Evolutionary conservation across 2,113 vertebrate species (phyloP), one percentile per base, ranked within the genome.

Genomic region (Neoarius graeffei): DNA sequence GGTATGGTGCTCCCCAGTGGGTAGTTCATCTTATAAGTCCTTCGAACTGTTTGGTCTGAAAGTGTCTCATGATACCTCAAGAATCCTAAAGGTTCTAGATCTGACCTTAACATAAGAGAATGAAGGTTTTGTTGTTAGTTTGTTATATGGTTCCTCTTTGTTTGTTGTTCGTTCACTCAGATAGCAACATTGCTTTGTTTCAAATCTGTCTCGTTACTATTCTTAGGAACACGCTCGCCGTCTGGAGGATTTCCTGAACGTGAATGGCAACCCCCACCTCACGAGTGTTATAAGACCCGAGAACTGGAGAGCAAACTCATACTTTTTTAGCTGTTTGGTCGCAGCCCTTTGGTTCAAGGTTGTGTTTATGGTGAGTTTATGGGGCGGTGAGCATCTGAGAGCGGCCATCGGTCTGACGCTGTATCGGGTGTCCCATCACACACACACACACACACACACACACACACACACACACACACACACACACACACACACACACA

Each of bases 351-450:
- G 84, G 93, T 93, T 94, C 90, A 94, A 92, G 93, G 89, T 92
- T 92, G 86, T 94, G 93, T 94, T 94, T 94, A 90, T 87, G 87
- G 88, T 91, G 90, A 85, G 77, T 48, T 42, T 23, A 88, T 74
- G 93, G 85, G 85, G 90, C 67, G 87, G 87, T 79, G 86, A 85
- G 91, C 91, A 92, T 94, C 93, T 92, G 92, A 94, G 93, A 88
- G 85, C 0, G 30, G 48, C 85, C 56, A 71, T 35, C 74, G 64
- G 84, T 92, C 91, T 88, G 90, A 93, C 82, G 92, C 87, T 89
- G 90, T 92, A 95, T 96, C 94, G 91, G 92, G 94, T 96, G 93
- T 95, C 96, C 77, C 27, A 83, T 42, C 91, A 85, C 60, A 71
- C 62, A 85, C 87, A 66, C 90, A 86, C 91, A 85, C 59, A 62